These are phyloP conservation scores for Callionymus lyra DNA, from an alignment of 2,113 vertebrate genomes.

Conservation along the genomic window DNA sequence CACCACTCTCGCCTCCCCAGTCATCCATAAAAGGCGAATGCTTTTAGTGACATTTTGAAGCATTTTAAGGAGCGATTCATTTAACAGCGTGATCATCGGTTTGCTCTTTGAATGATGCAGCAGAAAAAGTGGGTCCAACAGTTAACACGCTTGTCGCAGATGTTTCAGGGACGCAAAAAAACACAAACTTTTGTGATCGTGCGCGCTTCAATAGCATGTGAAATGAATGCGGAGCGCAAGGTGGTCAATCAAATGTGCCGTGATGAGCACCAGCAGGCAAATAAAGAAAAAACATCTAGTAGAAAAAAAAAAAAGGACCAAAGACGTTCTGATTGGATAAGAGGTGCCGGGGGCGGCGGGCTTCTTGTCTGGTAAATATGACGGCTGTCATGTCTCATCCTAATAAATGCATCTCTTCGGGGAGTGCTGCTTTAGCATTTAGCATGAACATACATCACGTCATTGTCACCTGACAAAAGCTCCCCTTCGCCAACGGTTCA, in stretches of 20 bases:
- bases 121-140: too few species aligned
- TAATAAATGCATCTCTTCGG: constrained; percentile 41
- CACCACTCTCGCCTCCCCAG: constrained; percentile 23
- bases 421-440: constrained; percentile 37
- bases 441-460: constrained; percentile 48
- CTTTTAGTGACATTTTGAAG: constrained; percentile 39
- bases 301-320: too few species aligned
- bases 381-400: constrained; percentile 53
- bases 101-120: constrained; percentile 4
- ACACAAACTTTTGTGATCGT: too few species aligned
- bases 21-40: constrained; percentile 32
- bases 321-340: constrained; percentile 1
- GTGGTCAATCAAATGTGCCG: constrained; percentile 25
- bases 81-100: constrained; percentile 48
- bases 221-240: constrained; percentile 9
- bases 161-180: too few species aligned
- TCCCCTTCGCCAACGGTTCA: constrained; percentile 31
- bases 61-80: constrained; percentile 49
- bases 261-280: constrained; percentile 19
- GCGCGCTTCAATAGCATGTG: too few species aligned
- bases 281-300: constrained; percentile 3
- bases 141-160: too few species aligned
- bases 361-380: too few species aligned
- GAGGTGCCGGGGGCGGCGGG: too few species aligned
- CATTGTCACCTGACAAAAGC: constrained; percentile 44